Evolutionary conservation across 1,140 invertebrate species (phyloP), one percentile per base, ranked within the genome.

Genomic region (Agrilus planipennis): DNA sequence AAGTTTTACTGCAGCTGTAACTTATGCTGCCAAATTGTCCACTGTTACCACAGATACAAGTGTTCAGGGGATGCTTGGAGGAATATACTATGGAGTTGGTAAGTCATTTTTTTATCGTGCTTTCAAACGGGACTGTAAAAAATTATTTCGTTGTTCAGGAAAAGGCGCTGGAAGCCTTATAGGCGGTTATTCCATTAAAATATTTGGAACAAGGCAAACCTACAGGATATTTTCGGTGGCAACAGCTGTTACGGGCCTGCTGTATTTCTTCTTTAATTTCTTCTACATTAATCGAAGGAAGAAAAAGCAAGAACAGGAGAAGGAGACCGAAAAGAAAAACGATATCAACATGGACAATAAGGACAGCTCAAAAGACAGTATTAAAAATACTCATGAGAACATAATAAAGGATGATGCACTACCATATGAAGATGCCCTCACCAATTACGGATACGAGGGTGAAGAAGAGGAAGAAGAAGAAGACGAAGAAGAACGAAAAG

Each of bases 51-150:
- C 85, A 1, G 79, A 88, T 46, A 81, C 79, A 12, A 86, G 81
- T 9, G 76, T 89, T 41, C 84, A 89, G 60, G 84, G 85, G 32
- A 62, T 89, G 31, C 66, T 89, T 2, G 83, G 82, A 12, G 84
- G 84, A 27, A 54, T 88, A 3, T 87, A 87, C 55, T 85, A 81
- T 55, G 84, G 83, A 51, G 79, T 86, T 42, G 83, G 84, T 86
- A 49, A 45, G 64, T 61, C 32, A 11, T 38, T 31, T 36, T 4
- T 14, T 12, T 18, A 12, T 29, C 11, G 2, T 20, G 28, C 4
- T 18, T 30, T 31, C 3, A 20, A 37, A 23, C n/a, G 7, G 34
- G 14, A 18, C 11, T 4, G 20, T 17, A 17, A 38, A 22, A 6
- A 12, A 45, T 1, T 16, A 28, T 34, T 22, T 30, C n/a, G n/a